Base-by-base conservation (phyloP, 2,797 vertebrate genomes). In the Phoebastria nigripes region DNA sequence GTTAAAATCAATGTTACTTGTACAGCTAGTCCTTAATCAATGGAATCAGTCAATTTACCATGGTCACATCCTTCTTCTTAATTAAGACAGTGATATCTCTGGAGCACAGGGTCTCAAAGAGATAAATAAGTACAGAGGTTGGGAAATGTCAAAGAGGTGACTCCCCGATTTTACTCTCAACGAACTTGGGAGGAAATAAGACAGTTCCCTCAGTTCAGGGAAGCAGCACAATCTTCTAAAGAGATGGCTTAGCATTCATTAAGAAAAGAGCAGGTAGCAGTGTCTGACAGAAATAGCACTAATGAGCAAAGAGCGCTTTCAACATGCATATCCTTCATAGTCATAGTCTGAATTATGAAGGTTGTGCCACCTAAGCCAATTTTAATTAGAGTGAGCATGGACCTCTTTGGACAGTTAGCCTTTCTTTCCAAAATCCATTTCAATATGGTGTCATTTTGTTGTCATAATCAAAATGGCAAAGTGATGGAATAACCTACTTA, bases 11-110 rank as follows among this genome's bases (percentile, higher is more conserved):
- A 99, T 99, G 98, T 98, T 98, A 98, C 98, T 98, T 98, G 98
- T 98, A 98, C 98, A 98, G 98, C 98, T 98, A 97, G 98, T 98
- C 98, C 97, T 98, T 98, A 98, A 99, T 99, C 98, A 98, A 98
- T 99, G 98, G 96, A 98, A 98, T 98, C 98, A 98, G 98, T 99
- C 98, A 98, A 98, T 99, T 98, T 98, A 98, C 97, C 97, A 97
- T 97, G 98, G 98, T 98, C 98, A 98, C 98, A 98, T 99, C 98
- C 98, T 98, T 99, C 97, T 98, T 98, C 98, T 98, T 99, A 99
- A 99, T 99, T 98, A 99, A 98, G 98, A 99, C 98, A 98, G 98
- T 98, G 98, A 98, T 99, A 98, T 98, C 98, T 98, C 98, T 96
- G 96, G 96, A 98, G 98, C 98, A 72, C 98, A 98, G 98, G 98